phyloP scores from a whole-genome alignment of 2,888 invertebrate species.

The Tetragnatha montana region DNA sequence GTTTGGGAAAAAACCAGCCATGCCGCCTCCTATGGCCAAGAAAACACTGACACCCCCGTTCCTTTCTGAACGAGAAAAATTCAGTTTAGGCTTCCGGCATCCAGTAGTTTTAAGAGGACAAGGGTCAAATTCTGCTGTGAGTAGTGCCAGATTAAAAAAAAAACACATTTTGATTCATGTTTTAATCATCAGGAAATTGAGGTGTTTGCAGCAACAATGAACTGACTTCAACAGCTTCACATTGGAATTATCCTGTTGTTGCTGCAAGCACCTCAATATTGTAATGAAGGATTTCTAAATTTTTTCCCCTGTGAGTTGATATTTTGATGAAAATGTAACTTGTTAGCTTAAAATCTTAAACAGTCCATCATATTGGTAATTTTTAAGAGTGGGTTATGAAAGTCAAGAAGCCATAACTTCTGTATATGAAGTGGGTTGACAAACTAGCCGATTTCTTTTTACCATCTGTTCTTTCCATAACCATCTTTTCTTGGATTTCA shows the following conservation, averaged over 20 bases:
- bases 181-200: not conserved
- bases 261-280: no score
- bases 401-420: no score
- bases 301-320: no score
- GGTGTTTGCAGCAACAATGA: not conserved
- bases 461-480: no score
- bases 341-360: no score
- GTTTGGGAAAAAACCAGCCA: constrained; percentile 60
- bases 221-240: not conserved
- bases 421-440: no score
- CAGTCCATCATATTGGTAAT: no score
- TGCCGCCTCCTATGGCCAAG: constrained; percentile 61
- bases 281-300: no score
- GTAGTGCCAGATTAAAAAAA: not conserved
- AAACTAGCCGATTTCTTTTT: no score
- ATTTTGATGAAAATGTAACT: no score
- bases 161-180: not conserved
- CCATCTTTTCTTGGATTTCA: no score
- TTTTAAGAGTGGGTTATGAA: no score
- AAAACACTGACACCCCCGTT: constrained; percentile 66
- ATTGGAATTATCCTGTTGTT: not conserved
- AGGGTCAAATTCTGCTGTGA: constrained; percentile 33
- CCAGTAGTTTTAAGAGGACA: constrained; percentile 62
- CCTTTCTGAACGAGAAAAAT: constrained; percentile 63
- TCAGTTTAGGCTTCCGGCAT: constrained; percentile 65